These are phyloP conservation scores for Triops cancriformis DNA, from an alignment of 1,140 invertebrate genomes.

Conservation along the genomic window DNA sequence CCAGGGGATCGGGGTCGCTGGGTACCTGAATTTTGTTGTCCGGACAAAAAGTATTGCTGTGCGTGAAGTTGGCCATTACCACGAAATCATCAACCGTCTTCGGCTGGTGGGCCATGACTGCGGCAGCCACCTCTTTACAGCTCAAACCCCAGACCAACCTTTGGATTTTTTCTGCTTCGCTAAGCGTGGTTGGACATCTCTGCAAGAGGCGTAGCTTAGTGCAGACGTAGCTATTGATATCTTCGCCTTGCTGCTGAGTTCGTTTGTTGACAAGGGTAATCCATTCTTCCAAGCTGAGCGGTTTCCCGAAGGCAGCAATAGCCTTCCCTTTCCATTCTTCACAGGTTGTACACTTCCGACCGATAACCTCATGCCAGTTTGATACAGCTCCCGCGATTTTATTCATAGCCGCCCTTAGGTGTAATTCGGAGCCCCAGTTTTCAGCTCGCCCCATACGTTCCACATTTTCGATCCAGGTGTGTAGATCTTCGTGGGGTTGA, in stretches of 20 bases:
- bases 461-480: conserved; percentile 11
- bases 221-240: conserved; percentile 11
- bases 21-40: background rate
- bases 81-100: conserved; percentile 17
- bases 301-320: conserved; percentile 7
- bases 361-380: conserved; percentile 21
- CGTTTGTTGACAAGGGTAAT: background rate
- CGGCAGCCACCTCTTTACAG: conserved; percentile 16
- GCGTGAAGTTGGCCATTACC: background rate
- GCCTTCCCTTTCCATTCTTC: background rate
- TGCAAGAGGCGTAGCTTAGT: conserved; percentile 16
- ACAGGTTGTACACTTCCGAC: background rate
- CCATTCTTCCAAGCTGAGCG: conserved; percentile 24
- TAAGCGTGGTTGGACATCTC: conserved; percentile 11
- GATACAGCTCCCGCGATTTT: conserved; percentile 19
- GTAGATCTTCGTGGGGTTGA: background rate
- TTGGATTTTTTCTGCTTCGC: conserved; percentile 14
- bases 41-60: background rate
- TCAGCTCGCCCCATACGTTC: conserved; percentile 15
- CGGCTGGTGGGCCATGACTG: conserved; percentile 19
- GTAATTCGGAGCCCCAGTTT: background rate
- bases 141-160: conserved; percentile 17
- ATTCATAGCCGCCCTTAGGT: conserved; percentile 15
- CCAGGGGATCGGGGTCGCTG: background rate
- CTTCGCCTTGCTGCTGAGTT: background rate